Evolutionary conservation across 2,797 vertebrate genomes (phyloP).

Genomic region (Selene dorsalis): DNA sequence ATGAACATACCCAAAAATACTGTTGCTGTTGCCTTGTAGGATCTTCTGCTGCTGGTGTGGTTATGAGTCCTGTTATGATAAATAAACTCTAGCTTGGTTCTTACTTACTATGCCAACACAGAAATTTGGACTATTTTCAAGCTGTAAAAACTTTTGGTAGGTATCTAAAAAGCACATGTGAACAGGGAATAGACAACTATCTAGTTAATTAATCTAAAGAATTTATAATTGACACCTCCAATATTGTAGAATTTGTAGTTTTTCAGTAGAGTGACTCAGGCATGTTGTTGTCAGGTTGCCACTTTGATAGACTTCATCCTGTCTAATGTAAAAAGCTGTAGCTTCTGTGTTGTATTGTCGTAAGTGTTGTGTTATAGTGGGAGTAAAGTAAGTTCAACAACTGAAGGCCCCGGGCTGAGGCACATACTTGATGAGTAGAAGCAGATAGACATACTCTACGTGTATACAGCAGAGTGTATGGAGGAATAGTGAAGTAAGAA

Average conservation of each 20-base stretch:
- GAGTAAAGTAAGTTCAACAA: background rate
- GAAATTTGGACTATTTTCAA: conserved; percentile 28
- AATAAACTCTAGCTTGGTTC: conserved; percentile 33
- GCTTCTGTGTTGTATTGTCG: too few relatives aligned
- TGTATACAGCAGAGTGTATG: background rate
- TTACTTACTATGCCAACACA: conserved; percentile 42
- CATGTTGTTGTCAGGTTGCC: background rate
- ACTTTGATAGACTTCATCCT: background rate
- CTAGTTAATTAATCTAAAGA: background rate
- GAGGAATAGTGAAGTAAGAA: conserved; percentile 5
- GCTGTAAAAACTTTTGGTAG: conserved; percentile 10
- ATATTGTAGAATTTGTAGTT: background rate
- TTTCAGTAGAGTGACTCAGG: background rate
- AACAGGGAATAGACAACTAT: background rate
- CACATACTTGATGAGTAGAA: background rate
- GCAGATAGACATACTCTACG: background rate
- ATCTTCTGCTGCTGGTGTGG: conserved; percentile 5
- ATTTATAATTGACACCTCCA: background rate
- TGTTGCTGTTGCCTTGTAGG: background rate
- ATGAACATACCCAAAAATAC: conserved; percentile 2
- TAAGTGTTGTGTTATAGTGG: background rate
- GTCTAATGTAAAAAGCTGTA: conserved; percentile 5
- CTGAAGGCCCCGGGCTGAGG: background rate
- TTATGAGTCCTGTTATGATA: conserved; percentile 25
- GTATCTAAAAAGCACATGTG: conserved; percentile 11